Evolutionary conservation across 92 coral and sea anemone species (phyloP), one percentile per base, ranked within the genome.

Genomic region (Anthopleura xanthogrammica): DNA sequence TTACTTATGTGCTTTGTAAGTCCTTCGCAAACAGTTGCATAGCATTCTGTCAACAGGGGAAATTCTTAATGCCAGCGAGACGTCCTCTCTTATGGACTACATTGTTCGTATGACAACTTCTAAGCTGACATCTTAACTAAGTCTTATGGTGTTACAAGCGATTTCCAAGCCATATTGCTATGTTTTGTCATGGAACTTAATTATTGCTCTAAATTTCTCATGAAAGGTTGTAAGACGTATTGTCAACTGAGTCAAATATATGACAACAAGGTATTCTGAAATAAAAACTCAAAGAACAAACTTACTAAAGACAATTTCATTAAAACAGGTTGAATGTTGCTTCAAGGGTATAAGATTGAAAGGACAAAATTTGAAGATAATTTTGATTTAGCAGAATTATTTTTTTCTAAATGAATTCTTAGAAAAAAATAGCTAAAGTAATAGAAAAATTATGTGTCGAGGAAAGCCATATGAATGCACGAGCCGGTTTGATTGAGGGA

Each of bases 11-110:
- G 64, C 60, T 52, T 50, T 36, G 46, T 58, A 54, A 78, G 83
- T 77, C 88, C 88, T 85, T 40, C 14, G 71, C 87, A 84, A 84
- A 84, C 56, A 77, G 70, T 57, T 79, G 65, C 56, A 78, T 50
- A 85, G 79, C 36, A 7, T 52, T 39, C 40, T 77, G 75, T 81
- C 84, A 81, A 50, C 74, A 68, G 75, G 19, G 50, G 84, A 39
- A 40, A 41, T 40, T 60, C 41, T 16, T 41, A 64, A 41, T 22
- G 77, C 41, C 52, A 23, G 56, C 39, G n/a, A 81, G 77, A 48
- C 77, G 77, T 55, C 48, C 24, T 81, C 40, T 19, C 84, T 81
- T 81, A 9, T 75, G 24, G 19, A 7, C 39, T n/a, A 80, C 60
- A 81, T 81, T 81, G 84, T 81, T 52, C 48, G 55, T 7, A 16